Evolutionary conservation across 2,113 vertebrate genomes (phyloP).

Genomic region (Otocyon megalotis): DNA sequence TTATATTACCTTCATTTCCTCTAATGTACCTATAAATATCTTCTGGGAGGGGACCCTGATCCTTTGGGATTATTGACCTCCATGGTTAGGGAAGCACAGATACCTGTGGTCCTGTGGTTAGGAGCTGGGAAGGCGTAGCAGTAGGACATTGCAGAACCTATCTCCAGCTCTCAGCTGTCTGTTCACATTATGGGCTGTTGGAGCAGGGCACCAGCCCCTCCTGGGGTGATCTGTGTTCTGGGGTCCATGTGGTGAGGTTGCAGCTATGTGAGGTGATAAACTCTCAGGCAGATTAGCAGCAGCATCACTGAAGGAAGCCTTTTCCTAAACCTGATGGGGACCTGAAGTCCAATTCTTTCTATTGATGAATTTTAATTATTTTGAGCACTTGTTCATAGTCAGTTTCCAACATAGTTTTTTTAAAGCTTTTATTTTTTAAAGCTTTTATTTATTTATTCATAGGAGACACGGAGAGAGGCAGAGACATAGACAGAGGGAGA

Average conservation of each 20-base stretch:
- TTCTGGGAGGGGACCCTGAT: background rate
- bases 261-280: background rate
- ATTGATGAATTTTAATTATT: background rate
- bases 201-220: background rate
- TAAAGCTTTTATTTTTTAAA: no score
- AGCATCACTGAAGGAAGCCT: background rate
- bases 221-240: background rate
- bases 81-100: background rate
- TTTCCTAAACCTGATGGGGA: background rate
- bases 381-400: background rate
- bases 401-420: background rate
- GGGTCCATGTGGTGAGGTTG: background rate
- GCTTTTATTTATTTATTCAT: no score
- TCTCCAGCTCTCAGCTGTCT: background rate
- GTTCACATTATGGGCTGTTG: background rate
- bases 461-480: no score
- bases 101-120: no score
- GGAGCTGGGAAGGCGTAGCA: background rate
- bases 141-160: background rate
- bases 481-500: no score
- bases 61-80: background rate
- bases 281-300: background rate
- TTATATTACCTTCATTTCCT: background rate
- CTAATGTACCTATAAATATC: background rate
- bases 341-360: background rate